These are phyloP conservation scores for Drosophila mayri DNA, from an alignment of 1,140 invertebrate genomes.

Conservation along the genomic window DNA sequence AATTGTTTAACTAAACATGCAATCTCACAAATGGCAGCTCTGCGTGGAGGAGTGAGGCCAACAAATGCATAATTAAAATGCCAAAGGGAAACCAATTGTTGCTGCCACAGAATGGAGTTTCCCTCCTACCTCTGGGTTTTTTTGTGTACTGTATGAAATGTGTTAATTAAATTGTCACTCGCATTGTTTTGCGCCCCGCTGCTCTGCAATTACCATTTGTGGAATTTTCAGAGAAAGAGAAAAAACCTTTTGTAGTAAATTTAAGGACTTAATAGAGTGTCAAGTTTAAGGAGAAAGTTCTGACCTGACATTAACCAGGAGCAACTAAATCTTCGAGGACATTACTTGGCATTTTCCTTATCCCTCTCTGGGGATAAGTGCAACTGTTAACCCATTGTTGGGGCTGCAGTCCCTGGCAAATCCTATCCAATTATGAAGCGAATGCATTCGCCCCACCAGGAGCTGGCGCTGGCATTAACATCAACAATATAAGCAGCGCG, in stretches of 20 bases:
- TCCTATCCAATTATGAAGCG: conserved; percentile 62
- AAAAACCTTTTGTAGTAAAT: not conserved
- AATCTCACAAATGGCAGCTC: conserved; percentile 47
- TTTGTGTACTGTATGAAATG: conserved; percentile 29
- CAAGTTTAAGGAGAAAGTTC: not conserved
- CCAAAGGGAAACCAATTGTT: conserved; percentile 67
- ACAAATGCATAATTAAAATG: conserved; percentile 67
- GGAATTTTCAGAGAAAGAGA: conserved; percentile 6
- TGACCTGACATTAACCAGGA: not conserved
- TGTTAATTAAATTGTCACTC: conserved; percentile 75
- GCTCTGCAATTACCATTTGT: conserved; percentile 48
- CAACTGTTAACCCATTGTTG: conserved; percentile 43
- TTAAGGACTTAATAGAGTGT: not conserved
- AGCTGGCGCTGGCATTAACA: conserved; percentile 56
- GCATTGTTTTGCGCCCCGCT: conserved; percentile 30
- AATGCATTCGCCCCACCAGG: conserved; percentile 43
- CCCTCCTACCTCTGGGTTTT: no score
- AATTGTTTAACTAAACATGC: conserved; percentile 70
- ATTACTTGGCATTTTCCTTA: conserved; percentile 10
- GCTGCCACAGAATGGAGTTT: conserved; percentile 48
- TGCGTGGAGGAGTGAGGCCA: conserved; percentile 16
- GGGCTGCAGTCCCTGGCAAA: conserved; percentile 15
- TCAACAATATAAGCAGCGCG: conserved; percentile 48
- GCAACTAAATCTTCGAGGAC: not conserved
- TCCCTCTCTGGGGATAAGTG: not conserved